Base-by-base conservation (phyloP, 1,140 invertebrate species). In the Saxidomus purpurata region DNA sequence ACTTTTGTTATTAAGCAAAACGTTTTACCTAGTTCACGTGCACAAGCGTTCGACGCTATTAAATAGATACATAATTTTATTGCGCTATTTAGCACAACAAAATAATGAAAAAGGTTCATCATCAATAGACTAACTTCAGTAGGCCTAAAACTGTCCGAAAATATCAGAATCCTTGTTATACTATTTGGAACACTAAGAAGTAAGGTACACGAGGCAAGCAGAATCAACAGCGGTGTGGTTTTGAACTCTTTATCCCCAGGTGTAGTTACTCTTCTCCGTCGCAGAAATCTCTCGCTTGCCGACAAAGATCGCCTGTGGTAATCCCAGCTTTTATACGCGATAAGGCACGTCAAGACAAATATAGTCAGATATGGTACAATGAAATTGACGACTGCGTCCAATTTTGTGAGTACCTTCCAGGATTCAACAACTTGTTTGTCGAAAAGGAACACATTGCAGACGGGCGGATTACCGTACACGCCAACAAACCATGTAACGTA, bases 401-500 rank as follows among this genome's bases (percentile, higher is more conserved):
- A 43, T 59, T 52, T 80, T 47, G 82, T 82, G 11, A 92, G 84
- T 49, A 87, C 49, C 17, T 49, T 28, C 74, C 80, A 92, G n/a
- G 91, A 76, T 8, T 86, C 36, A 25, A 38, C 15, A n/a, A 93
- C 88, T 40, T 55, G n/a, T 43, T 36, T 25, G 49, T 80, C 40
- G 69, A 8, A 34, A 25, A 22, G 22, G 34, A 49, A 52, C 22
- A 88, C 9, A n/a, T 9, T 80, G 55, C 86, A 88, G 6, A 34
- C 4, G 0, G 83, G 83, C 34, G 76, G 76, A 17, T 80, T 40
- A 11, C 59, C 76, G 52, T n/a, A 79, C 0, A 89, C 90, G 9
- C 90, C 91, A 80, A 90, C 89, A 59, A 93, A 93, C 84, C 91
- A 93, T 28, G 91, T 91, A n/a, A 90, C 80, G 76, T 92, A 93